A percentile compares a stretch with the other conserved stretches of the same genome.
Evolutionary conservation across 1,140 invertebrate species (phyloP).

Genomic region (Meloidogyne floridensis): DNA sequence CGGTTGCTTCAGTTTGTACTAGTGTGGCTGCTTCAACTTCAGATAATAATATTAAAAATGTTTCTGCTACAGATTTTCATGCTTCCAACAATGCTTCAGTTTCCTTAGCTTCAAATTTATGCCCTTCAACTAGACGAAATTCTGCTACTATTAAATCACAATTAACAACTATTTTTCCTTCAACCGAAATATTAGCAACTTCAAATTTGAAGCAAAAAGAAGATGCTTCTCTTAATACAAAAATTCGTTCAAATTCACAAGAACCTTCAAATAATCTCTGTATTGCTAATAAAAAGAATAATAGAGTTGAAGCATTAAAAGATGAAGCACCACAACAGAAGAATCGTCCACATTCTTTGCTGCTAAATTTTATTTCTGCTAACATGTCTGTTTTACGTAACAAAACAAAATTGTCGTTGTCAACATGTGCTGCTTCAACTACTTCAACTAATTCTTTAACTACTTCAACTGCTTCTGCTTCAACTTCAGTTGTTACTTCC

Average conservation of each 20-base stretch:
- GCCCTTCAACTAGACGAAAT: too few species aligned
- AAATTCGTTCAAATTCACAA: neutral
- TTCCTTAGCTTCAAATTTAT: too few species aligned
- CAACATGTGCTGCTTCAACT: neutral
- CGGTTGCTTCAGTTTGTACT: neutral
- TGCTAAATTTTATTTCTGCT: neutral
- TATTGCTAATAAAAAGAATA: neutral
- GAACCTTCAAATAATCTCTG: neutral
- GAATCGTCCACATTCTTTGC: neutral
- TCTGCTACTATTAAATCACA: too few species aligned
- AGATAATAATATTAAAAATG: too few species aligned
- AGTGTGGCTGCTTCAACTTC: neutral
- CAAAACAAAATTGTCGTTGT: neutral
- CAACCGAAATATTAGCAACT: too few species aligned
- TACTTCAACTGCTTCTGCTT: neutral
- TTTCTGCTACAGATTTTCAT: neutral
- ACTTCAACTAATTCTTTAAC: neutral
- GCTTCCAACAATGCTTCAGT: neutral
- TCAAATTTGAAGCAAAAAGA: too few species aligned
- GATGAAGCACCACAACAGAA: neutral
- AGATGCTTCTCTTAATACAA: too few species aligned
- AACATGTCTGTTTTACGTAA: neutral
- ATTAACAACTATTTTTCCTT: too few species aligned
- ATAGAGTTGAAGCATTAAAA: neutral
- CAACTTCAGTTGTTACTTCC: too few species aligned